Evolutionary conservation across 2,888 invertebrate genomes (phyloP), one percentile per base, ranked within the genome.

Genomic region (Pogonocherus hispidulus): DNA sequence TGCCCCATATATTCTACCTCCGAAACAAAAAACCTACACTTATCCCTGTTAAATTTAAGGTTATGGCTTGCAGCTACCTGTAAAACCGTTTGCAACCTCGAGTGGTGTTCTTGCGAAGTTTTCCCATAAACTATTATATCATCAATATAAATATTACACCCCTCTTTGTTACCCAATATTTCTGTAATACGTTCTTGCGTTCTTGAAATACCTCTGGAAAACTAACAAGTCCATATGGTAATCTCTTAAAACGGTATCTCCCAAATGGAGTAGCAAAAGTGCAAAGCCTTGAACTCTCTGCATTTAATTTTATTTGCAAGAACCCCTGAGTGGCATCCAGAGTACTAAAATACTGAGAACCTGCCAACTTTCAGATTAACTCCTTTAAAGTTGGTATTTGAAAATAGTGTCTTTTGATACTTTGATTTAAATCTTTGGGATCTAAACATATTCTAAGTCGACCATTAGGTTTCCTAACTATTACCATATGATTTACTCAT

Each of bases 381-480:
- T 51, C 51, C 0, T 51, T 14, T 14, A 23, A n/a, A 0, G 51
- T 27, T 5, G 51, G 51, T 14, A 52, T 14, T 27, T 27, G 4
- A 18, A 52, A 52, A 3, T 27, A 27, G 5, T 27, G 16, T 16
- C 27, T 1, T 65, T 63, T 69, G 5, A 72, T 62, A 19, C 22
- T 52, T 46, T 62, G 32, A 68, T 74, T 72, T 51, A 66, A 59
- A 8, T 63, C 41, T 18, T 49, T 51, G 22, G 70, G 72, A 66
- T 74, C 74, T 35, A 72, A 37, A 63, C 70, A 72, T 46, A 72
- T 68, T 35, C 70, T 51, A 11, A 74, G 47, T 20, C 14, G 47
- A 20, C 37, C 60, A 51, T 56, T 37, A 22, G 60, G 32, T 55
- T 71, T 72, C 49, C 46, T 66, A 6, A 70, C 71, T 19, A 72